Percentiles rank a stretch among this genome's conserved stretches.
phyloP scores from a whole-genome alignment of 2,113 vertebrate species.

The Physeter macrocephalus region DNA sequence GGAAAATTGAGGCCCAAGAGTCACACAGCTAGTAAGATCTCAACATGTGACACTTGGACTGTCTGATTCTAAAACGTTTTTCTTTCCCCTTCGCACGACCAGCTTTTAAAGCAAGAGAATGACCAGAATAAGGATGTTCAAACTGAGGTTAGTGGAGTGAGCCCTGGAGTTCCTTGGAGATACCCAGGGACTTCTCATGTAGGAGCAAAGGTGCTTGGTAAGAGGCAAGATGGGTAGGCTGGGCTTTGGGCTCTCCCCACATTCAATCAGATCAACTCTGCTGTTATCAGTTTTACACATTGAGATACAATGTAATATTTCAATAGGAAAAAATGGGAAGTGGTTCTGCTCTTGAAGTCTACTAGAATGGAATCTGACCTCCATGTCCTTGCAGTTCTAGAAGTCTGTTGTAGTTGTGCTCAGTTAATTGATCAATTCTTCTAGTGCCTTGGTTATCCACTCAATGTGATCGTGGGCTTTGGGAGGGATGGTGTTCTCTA shows the following conservation, averaged over 20 bases:
- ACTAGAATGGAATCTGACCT: background rate
- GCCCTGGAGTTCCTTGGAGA: background rate
- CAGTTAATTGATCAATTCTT: background rate
- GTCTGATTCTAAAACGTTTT: background rate
- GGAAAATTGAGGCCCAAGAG: background rate
- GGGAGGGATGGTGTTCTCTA: background rate
- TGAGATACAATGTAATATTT: background rate
- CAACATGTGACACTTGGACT: background rate
- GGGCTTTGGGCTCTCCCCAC: background rate
- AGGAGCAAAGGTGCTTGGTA: background rate
- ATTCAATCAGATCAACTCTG: background rate
- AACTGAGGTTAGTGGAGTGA: background rate
- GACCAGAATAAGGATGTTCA: background rate
- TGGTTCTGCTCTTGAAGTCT: background rate
- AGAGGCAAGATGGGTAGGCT: background rate
- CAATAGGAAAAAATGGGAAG: background rate
- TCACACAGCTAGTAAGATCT: background rate
- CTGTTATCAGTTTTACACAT: background rate
- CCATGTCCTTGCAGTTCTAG: background rate
- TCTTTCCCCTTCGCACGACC: background rate
- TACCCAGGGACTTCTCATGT: background rate
- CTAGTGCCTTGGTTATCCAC: background rate
- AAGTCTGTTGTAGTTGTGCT: background rate
- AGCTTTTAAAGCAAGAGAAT: background rate
- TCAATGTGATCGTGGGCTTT: background rate